Percentiles rank a stretch among this genome's conserved stretches.
Conservation (phyloP, 2,797 vertebrate genomes). For the Hybognathus amarus region DNA sequence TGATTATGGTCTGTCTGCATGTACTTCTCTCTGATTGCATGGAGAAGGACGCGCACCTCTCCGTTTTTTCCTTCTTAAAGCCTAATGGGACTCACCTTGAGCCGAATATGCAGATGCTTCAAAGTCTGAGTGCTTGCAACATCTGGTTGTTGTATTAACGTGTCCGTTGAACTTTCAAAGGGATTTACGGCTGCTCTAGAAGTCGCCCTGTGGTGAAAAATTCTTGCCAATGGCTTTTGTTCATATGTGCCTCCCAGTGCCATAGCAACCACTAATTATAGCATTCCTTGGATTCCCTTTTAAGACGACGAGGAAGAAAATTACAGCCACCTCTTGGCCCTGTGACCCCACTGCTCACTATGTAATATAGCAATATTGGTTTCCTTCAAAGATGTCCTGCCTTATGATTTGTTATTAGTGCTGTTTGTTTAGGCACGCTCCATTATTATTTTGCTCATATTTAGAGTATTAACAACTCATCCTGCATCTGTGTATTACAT, state of each 20-base stretch:
- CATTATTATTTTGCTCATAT: neutral
- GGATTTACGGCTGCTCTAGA: constrained; percentile 61
- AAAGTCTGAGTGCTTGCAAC: constrained; percentile 56
- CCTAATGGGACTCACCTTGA: constrained; percentile 56
- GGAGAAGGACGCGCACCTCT: constrained; percentile 19
- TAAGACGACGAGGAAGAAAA: constrained; percentile 54
- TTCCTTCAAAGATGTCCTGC: neutral
- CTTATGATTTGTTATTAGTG: constrained; percentile 10
- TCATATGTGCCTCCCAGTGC: constrained; percentile 63
- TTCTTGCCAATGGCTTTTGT: constrained; percentile 62
- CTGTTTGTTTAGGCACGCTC: neutral
- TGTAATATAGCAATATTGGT: constrained; percentile 15
- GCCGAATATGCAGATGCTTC: constrained; percentile 54
- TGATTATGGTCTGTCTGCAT: constrained; percentile 42
- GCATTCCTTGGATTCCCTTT: constrained; percentile 68
- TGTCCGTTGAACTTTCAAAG: constrained; percentile 69
- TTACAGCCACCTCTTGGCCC: constrained; percentile 51
- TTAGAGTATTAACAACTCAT: neutral
- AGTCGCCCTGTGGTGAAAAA: constrained; percentile 60
- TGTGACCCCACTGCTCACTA: constrained; percentile 44
- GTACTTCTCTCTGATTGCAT: constrained; percentile 42
- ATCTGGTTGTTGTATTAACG: constrained; percentile 67
- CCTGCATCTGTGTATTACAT: neutral
- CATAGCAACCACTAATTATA: constrained; percentile 69
- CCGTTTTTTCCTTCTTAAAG: neutral